Percentiles rank a stretch among this genome's conserved stretches.
phyloP scores from a whole-genome alignment of 2,797 vertebrate species.

The Pangasius krempfi region DNA sequence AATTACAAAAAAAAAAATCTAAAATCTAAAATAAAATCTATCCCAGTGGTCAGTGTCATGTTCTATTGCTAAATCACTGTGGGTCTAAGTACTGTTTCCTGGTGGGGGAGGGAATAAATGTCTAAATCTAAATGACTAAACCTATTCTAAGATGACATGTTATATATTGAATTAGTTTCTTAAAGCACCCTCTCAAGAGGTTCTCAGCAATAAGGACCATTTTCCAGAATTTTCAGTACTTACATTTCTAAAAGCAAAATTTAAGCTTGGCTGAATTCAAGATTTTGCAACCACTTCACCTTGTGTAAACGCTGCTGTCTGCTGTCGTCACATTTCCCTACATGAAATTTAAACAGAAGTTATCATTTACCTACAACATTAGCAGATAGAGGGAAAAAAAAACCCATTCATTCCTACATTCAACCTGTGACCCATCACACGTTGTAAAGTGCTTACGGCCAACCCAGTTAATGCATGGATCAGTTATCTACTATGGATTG shows the following conservation, averaged over 20 bases:
- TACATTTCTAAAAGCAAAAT: neutral
- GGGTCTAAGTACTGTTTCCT: neutral
- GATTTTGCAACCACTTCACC: neutral
- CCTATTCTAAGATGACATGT: conserved; percentile 6
- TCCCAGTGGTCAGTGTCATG: neutral
- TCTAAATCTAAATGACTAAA: neutral
- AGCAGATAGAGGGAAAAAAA: neutral
- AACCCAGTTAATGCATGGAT: conserved; percentile 65
- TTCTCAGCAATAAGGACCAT: neutral
- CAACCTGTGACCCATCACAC: conserved; percentile 33
- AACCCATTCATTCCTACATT: neutral
- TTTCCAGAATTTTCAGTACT: neutral
- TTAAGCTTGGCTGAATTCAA: neutral
- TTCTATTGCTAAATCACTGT: neutral
- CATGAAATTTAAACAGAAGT: neutral
- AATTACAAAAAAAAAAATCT: neutral
- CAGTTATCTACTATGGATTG: conserved; percentile 69
- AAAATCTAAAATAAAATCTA: neutral
- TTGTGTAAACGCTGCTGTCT: neutral
- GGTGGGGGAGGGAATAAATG: neutral
- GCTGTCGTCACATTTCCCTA: neutral
- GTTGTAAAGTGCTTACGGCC: conserved; percentile 42
- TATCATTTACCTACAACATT: neutral
- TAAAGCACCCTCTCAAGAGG: neutral
- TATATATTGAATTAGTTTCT: neutral